Evolutionary conservation across 2,888 invertebrate genomes (phyloP).

Genomic region (Synanthedon myopaeformis): DNA sequence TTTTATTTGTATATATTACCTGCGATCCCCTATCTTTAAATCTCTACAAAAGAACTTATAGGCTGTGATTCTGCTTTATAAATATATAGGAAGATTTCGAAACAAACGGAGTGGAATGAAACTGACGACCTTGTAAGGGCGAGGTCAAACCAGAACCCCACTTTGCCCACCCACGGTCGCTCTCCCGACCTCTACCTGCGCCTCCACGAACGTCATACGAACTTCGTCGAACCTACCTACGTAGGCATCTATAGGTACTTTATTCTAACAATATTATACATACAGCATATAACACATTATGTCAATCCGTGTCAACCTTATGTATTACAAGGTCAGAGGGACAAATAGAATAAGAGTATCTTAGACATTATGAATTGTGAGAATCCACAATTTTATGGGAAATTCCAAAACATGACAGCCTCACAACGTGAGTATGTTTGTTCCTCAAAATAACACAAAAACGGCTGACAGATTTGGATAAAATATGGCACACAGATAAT

Average conservation of each 20-base stretch:
- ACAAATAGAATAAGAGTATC: too few species aligned
- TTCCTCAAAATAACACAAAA: too few species aligned
- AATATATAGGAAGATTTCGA: slow-evolving; percentile 47
- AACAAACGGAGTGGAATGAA: slow-evolving; percentile 45
- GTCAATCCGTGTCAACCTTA: slow-evolving; percentile 15
- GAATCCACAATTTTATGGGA: too few species aligned
- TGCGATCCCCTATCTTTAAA: too few species aligned
- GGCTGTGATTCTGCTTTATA: background rate
- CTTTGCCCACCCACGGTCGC: slow-evolving; percentile 16
- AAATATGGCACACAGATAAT: too few species aligned
- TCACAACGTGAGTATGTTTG: too few species aligned
- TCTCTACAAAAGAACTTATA: background rate
- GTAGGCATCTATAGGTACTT: slow-evolving; percentile 8
- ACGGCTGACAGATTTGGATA: too few species aligned
- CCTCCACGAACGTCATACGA: slow-evolving; percentile 45
- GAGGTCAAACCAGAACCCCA: slow-evolving; percentile 44
- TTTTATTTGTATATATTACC: too few species aligned
- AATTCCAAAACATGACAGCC: too few species aligned
- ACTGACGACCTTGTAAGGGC: slow-evolving; percentile 56
- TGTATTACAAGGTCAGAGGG: slow-evolving; percentile 13
- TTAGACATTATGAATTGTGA: too few species aligned
- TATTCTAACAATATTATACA: background rate
- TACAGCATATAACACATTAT: background rate
- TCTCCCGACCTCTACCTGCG: slow-evolving; percentile 29
- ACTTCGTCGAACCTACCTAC: slow-evolving; percentile 8